Conservation (phyloP, 2,113 vertebrate genomes). For the Proteles cristata region DNA sequence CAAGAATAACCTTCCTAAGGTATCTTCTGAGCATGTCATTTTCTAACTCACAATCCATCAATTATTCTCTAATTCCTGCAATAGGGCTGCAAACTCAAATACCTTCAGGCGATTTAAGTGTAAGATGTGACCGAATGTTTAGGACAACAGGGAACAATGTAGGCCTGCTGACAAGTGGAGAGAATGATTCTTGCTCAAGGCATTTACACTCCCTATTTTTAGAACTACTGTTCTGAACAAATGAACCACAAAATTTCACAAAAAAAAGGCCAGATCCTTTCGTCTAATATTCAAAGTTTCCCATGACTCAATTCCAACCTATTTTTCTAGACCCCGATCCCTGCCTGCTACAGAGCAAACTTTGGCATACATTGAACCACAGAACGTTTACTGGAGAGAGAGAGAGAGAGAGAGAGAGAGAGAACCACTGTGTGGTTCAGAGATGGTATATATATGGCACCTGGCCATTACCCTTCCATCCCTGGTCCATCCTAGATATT, state of each 20-base stretch:
- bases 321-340: background rate
- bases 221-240: background rate
- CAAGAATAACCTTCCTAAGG: conserved; percentile 39
- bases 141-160: background rate
- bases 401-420: too few species aligned
- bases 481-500: background rate
- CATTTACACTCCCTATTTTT: background rate
- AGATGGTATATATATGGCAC: fast-evolving
- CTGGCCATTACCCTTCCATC: background rate
- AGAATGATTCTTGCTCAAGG: background rate
- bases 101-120: background rate
- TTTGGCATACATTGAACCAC: too few species aligned
- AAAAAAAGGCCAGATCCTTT: background rate
- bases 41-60: background rate
- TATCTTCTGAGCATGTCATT: background rate
- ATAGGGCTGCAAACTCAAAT: background rate
- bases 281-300: background rate
- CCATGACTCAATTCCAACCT: background rate
- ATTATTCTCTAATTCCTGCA: background rate
- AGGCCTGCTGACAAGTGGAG: background rate
- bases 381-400: too few species aligned
- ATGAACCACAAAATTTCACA: background rate
- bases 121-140: background rate
- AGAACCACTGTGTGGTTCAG: background rate
- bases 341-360: too few species aligned